These are phyloP conservation scores for Scyliorhinus canicula DNA, from an alignment of 2,797 vertebrate species.

Conservation along the genomic window DNA sequence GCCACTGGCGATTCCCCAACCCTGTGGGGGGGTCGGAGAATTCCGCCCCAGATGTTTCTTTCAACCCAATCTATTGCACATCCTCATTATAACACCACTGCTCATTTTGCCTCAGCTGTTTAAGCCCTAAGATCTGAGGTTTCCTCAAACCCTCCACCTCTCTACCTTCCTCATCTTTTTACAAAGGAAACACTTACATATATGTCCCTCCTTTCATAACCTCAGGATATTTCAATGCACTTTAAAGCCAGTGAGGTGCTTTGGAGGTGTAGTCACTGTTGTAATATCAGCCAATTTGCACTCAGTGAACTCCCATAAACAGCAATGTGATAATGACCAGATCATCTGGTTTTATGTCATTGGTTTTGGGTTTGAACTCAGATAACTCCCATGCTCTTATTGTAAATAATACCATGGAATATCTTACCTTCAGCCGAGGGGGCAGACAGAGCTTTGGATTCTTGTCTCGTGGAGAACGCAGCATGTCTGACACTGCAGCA, in stretches of 20 bases:
- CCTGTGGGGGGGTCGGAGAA: too few species aligned
- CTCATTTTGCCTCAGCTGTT: neutral
- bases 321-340: neutral
- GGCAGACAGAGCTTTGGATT: neutral
- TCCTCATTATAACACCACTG: too few species aligned
- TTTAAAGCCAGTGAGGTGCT: neutral
- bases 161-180: neutral
- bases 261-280: neutral
- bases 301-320: neutral
- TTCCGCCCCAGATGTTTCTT: neutral
- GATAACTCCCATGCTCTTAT: neutral
- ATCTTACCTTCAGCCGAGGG: too few species aligned
- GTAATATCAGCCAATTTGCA: neutral
- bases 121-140: neutral
- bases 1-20: too few species aligned
- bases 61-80: neutral
- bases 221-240: neutral
- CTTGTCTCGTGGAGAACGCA: neutral
- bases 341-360: neutral
- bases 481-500: neutral
- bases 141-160: neutral
- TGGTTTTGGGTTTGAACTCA: neutral
- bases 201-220: neutral
- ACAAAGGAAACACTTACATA: neutral
- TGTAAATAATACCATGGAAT: neutral